phyloP scores from a whole-genome alignment of 2,797 vertebrate species.

The Megaceryle alcyon region DNA sequence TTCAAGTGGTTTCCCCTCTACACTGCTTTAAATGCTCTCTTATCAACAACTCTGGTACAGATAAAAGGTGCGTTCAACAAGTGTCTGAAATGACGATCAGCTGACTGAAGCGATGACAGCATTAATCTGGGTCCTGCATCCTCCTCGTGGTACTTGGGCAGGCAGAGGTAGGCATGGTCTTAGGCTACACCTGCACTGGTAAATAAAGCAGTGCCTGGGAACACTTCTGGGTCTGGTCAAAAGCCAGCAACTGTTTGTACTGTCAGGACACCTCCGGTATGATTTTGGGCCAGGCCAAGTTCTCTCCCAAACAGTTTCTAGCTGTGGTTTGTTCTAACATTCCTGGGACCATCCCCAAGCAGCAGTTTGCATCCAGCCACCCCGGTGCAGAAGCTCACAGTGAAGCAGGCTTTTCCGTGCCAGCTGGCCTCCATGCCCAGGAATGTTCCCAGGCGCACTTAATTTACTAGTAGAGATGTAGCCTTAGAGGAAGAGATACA shows the following conservation, averaged over 20 bases:
- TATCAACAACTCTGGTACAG: constrained; percentile 29
- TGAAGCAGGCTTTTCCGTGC: constrained; percentile 18
- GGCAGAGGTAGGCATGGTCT: neutral
- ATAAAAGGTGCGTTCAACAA: constrained; percentile 2
- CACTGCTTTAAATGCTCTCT: constrained; percentile 11
- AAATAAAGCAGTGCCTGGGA: neutral
- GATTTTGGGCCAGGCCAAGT: neutral
- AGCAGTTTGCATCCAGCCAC: constrained; percentile 13
- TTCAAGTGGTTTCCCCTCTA: constrained; percentile 46
- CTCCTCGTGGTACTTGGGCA: neutral
- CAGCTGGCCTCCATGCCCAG: constrained; percentile 30
- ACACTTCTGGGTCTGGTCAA: neutral
- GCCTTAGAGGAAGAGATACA: constrained; percentile 21
- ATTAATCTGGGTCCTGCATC: neutral
- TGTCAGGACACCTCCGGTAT: neutral
- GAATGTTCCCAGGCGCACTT: constrained; percentile 42
- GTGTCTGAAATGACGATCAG: neutral
- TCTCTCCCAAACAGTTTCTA: neutral
- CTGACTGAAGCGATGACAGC: neutral
- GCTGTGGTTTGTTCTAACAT: neutral
- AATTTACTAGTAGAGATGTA: constrained; percentile 11
- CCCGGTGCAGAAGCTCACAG: neutral
- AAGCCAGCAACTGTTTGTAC: neutral
- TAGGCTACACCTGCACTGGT: neutral
- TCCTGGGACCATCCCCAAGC: neutral